A percentile compares a stretch with the other conserved stretches of the same genome.
Conservation (phyloP, 2,888 invertebrate species). For the Germaria angustata region DNA sequence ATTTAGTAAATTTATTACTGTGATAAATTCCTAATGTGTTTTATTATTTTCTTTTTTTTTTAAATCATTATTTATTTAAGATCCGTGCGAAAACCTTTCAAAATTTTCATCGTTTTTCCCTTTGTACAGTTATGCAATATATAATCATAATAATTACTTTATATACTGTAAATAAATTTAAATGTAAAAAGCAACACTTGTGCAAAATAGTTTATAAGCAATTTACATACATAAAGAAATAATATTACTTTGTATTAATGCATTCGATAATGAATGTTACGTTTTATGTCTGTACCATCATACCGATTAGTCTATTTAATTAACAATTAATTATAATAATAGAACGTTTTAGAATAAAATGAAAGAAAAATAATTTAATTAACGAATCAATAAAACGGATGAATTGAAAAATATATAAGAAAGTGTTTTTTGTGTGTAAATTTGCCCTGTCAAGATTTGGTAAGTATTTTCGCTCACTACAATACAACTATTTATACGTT, state of each 20-base stretch:
- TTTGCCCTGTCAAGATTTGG: neutral
- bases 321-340: slow-evolving; percentile 32
- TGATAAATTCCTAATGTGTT: slow-evolving; percentile 67
- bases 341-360: slow-evolving; percentile 37
- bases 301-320: slow-evolving; percentile 50
- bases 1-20: slow-evolving; percentile 68
- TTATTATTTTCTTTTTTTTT: slow-evolving; percentile 29
- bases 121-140: slow-evolving; percentile 38
- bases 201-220: slow-evolving; percentile 55
- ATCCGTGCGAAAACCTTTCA: neutral
- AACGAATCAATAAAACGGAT: slow-evolving; percentile 54
- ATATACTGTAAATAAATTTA: slow-evolving; percentile 40
- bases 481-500: too few relatives aligned
- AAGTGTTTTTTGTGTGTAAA: slow-evolving; percentile 6
- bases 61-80: neutral
- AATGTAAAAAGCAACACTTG: slow-evolving; percentile 42
- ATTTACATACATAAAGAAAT: neutral
- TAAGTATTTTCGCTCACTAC: too few relatives aligned
- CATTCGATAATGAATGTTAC: neutral
- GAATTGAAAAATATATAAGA: slow-evolving; percentile 46
- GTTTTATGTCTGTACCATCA: slow-evolving; percentile 17
- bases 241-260: neutral
- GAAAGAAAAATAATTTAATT: slow-evolving; percentile 49
- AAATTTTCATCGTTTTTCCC: neutral
- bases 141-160: neutral